Conservation (phyloP, 1,140 invertebrate genomes). For the Bombyx mandarina region DNA sequence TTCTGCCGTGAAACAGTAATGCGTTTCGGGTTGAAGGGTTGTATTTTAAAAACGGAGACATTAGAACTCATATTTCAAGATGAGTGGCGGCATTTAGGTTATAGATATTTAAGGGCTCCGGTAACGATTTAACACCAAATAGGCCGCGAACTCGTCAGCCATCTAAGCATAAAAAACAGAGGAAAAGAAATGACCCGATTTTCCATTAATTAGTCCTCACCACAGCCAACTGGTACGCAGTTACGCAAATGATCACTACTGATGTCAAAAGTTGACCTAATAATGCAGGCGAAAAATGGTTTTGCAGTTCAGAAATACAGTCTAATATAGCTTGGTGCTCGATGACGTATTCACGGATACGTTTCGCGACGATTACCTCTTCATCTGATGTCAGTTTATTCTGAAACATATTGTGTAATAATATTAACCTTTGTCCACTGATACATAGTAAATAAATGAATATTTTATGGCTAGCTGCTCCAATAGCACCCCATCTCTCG, state of each 20-base stretch:
- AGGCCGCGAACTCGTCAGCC: not conserved
- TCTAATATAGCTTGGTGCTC: slow-evolving; percentile 48
- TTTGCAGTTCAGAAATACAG: slow-evolving; percentile 43
- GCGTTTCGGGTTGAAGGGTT: no score
- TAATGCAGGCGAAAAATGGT: slow-evolving; percentile 58
- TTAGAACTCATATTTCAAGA: not conserved
- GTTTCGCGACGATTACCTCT: not conserved
- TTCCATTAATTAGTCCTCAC: slow-evolving; percentile 28
- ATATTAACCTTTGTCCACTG: no score
- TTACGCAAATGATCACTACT: slow-evolving; percentile 69
- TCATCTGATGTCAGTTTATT: not conserved
- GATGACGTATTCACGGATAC: slow-evolving; percentile 25
- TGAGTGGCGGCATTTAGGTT: not conserved
- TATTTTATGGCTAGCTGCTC: no score
- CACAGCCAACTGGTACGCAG: slow-evolving; percentile 65
- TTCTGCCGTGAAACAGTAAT: no score
- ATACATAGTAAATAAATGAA: no score
- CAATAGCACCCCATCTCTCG: no score
- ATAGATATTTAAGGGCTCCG: not conserved
- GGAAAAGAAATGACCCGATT: no score
- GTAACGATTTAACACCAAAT: not conserved
- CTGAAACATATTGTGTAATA: no score
- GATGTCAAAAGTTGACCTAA: slow-evolving; percentile 69
- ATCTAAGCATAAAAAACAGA: not conserved
- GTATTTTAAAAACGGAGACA: no score